Conservation (phyloP, 2,113 vertebrate species). For the Budorcas taxicolor region DNA sequence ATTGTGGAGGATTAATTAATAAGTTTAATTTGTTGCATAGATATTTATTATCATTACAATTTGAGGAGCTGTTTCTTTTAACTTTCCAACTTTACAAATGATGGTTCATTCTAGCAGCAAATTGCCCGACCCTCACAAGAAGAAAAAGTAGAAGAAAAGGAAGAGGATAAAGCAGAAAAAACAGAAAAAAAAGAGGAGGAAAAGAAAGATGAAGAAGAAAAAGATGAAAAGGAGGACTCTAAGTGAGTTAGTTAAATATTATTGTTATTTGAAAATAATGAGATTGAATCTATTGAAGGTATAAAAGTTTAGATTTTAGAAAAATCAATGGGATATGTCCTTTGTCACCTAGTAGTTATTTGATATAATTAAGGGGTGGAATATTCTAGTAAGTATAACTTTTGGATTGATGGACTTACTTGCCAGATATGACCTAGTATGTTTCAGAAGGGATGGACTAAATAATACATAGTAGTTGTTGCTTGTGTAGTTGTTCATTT, state of each 20-base stretch:
- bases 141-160: constrained; percentile 96
- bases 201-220: constrained; percentile 99
- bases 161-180: constrained; percentile 95
- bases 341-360: not conserved
- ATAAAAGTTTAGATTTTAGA: not conserved
- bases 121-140: constrained; percentile 97
- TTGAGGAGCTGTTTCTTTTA: not conserved
- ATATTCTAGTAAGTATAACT: not conserved
- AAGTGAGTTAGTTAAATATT: constrained; percentile 80
- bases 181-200: constrained; percentile 98
- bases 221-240: constrained; percentile 97
- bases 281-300: not conserved
- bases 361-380: not conserved
- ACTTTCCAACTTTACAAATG: constrained; percentile 28
- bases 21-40: not conserved
- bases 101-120: constrained; percentile 84
- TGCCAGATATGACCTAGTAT: not conserved
- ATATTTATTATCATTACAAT: not conserved
- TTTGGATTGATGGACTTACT: not conserved
- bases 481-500: not conserved
- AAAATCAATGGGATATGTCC: not conserved
- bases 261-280: not conserved
- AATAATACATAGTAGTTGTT: not conserved
- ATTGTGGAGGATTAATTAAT: not conserved
- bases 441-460: not conserved